phyloP scores from a whole-genome alignment of 2,888 invertebrate species.

The Liposcelis brunnea region DNA sequence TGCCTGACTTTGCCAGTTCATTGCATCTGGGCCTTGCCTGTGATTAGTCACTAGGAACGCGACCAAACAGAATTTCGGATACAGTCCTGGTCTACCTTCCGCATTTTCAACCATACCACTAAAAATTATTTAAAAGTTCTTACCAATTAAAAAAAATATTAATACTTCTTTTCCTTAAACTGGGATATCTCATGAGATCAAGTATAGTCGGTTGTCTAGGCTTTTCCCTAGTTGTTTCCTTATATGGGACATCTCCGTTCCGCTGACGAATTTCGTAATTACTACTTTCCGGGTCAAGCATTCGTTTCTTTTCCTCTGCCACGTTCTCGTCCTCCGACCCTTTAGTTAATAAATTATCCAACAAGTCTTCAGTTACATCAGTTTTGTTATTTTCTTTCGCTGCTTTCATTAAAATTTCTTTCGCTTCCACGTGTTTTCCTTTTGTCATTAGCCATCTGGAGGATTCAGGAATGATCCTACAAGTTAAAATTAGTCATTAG shows the following conservation, averaged over 20 bases:
- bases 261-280: background rate
- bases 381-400: conserved; percentile 44
- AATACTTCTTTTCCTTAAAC: conserved; percentile 43
- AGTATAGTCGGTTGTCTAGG: conserved; percentile 13
- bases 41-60: too few species aligned
- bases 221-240: conserved; percentile 6
- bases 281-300: conserved; percentile 12
- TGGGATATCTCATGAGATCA: conserved; percentile 32
- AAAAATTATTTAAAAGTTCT: too few species aligned
- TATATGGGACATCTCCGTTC: background rate
- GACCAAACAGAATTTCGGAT: too few species aligned
- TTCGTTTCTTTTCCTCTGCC: conserved; percentile 19
- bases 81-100: too few species aligned
- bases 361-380: conserved; percentile 32
- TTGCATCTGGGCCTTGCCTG: too few species aligned
- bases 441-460: conserved; percentile 52
- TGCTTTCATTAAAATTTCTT: conserved; percentile 39
- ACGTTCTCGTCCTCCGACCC: conserved; percentile 26
- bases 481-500: conserved; percentile 10
- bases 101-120: too few species aligned
- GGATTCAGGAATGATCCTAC: conserved; percentile 52
- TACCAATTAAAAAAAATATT: conserved; percentile 59
- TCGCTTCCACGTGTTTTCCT: conserved; percentile 42
- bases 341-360: conserved; percentile 32
- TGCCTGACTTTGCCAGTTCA: too few species aligned